phyloP scores from a whole-genome alignment of 1,140 invertebrate species.

The Drosophila equinoxialis region DNA sequence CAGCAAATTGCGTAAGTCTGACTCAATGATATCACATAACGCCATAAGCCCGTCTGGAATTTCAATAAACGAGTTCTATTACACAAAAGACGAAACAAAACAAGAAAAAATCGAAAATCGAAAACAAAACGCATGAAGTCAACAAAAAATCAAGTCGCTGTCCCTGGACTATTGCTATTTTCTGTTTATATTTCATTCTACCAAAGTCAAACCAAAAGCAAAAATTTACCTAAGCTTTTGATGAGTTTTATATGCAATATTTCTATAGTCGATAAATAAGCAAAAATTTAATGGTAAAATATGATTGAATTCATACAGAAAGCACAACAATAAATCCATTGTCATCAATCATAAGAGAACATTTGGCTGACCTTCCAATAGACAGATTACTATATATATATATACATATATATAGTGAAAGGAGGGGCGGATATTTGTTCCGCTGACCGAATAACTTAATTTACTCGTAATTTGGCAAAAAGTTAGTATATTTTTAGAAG shows the following conservation, averaged over 20 bases:
- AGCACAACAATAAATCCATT: not conserved
- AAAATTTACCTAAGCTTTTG: constrained; percentile 10
- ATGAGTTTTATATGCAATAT: constrained; percentile 18
- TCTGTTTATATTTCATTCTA: constrained; percentile 11
- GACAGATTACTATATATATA: not conserved
- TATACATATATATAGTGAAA: not conserved
- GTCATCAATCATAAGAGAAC: constrained; percentile 11
- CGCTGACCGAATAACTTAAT: constrained; percentile 13
- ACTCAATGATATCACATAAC: constrained; percentile 23
- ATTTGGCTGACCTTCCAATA: constrained; percentile 2
- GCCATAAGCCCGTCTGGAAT: constrained; percentile 20
- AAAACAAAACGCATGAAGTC: constrained; percentile 15
- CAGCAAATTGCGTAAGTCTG: constrained; percentile 19
- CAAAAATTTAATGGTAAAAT: constrained; percentile 6
- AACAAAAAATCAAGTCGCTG: constrained; percentile 14
- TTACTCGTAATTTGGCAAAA: constrained; percentile 6
- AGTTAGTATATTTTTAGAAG: not conserved
- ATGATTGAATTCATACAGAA: constrained; percentile 12
- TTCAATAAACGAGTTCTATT: constrained; percentile 25
- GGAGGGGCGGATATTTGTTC: not conserved
- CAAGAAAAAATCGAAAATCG: not conserved
- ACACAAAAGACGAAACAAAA: not conserved
- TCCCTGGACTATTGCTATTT: not conserved
- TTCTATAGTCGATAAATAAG: not conserved
- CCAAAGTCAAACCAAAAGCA: not conserved